Percentiles rank a stretch among this genome's conserved stretches.
phyloP scores from a whole-genome alignment of 2,888 invertebrate genomes.

The Amphiduros pacificus region DNA sequence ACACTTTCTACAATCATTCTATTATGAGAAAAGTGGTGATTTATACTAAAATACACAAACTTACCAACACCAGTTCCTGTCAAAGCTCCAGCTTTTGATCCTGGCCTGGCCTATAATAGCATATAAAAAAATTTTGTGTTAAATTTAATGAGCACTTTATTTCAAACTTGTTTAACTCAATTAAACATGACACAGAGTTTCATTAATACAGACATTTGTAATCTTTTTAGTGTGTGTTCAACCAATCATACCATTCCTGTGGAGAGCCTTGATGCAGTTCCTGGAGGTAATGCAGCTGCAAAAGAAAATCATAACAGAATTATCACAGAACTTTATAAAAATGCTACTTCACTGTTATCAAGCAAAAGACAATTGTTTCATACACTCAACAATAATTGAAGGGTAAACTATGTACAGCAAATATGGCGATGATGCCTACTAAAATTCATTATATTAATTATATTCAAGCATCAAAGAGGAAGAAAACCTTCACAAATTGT shows the following conservation, averaged over 20 bases:
- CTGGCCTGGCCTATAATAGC: not conserved
- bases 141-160: no score
- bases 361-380: no score
- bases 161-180: no score
- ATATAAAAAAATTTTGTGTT: slow-evolving; percentile 2
- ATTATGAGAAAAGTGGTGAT: no score
- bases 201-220: not conserved
- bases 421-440: not conserved
- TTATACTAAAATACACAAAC: slow-evolving; percentile 9
- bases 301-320: slow-evolving; percentile 5
- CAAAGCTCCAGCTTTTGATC: slow-evolving; percentile 7
- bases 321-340: not conserved
- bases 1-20: no score
- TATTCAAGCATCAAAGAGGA: not conserved
- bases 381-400: not conserved
- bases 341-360: no score
- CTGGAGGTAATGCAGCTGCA: slow-evolving; percentile 49
- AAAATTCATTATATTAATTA: not conserved
- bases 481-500: no score
- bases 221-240: not conserved
- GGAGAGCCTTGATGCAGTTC: slow-evolving; percentile 56
- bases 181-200: not conserved
- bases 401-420: not conserved
- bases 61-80: slow-evolving; percentile 46
- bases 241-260: slow-evolving; percentile 51